Conservation (phyloP, 2,797 vertebrate species). For the Micropoecilia bifurca region DNA sequence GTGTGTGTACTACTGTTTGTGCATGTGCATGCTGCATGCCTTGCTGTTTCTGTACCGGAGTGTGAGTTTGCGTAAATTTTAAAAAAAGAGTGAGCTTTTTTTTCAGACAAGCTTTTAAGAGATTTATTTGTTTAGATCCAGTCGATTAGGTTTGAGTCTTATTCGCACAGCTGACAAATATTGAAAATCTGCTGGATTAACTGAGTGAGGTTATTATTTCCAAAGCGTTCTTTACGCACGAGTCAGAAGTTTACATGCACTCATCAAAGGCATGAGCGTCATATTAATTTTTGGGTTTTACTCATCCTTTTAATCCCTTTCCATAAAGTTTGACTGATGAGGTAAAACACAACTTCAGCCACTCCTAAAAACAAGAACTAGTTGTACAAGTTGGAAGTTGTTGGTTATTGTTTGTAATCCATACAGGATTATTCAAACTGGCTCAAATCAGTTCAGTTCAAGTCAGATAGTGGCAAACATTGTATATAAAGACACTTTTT, state of each 20-base stretch:
- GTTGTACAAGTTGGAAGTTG: background rate
- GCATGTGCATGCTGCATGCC: constrained; percentile 73
- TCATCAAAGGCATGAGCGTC: background rate
- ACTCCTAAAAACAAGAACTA: background rate
- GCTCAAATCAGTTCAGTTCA: background rate
- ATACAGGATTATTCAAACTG: background rate
- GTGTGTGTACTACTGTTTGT: constrained; percentile 73
- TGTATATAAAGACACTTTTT: background rate
- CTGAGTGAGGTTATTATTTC: background rate
- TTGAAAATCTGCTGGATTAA: constrained; percentile 13
- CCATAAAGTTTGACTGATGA: background rate
- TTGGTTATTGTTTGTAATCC: background rate
- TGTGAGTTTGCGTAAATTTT: constrained; percentile 22
- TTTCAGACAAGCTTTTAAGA: constrained; percentile 26
- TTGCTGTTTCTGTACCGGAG: constrained; percentile 44
- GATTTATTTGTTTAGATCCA: constrained; percentile 9
- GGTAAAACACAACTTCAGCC: background rate
- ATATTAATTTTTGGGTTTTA: background rate
- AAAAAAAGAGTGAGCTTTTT: constrained; percentile 1
- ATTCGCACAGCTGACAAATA: background rate
- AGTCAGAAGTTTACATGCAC: background rate
- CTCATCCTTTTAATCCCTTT: background rate
- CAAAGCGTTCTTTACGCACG: background rate
- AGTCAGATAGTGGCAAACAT: background rate
- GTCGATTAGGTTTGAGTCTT: background rate